Percentiles rank a stretch among this genome's conserved stretches.
These are phyloP conservation scores for Cirrhinus mrigala DNA, from an alignment of 2,797 vertebrate genomes.

Conservation along the genomic window DNA sequence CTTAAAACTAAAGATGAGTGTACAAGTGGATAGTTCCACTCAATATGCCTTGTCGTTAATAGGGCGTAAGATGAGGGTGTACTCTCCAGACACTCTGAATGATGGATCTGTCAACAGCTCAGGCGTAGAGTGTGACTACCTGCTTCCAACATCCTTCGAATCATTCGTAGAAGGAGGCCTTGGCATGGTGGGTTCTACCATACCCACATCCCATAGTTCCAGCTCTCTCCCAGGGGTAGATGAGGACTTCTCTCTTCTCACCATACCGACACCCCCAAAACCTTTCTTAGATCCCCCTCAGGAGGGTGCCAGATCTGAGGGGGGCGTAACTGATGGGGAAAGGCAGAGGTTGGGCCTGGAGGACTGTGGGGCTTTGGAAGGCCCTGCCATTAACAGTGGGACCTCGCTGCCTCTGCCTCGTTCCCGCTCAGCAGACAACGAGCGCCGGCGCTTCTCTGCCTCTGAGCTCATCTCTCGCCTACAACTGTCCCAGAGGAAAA, in stretches of 20 bases:
- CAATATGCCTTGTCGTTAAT: conserved; percentile 29
- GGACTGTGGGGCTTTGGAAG: conserved; percentile 59
- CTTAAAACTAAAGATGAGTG: conserved; percentile 30
- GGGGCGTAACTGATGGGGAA: background rate
- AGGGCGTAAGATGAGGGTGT: conserved; percentile 91
- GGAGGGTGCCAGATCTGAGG: conserved; percentile 66
- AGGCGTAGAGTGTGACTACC: conserved; percentile 76
- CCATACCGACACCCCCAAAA: conserved; percentile 9
- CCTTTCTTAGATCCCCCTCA: conserved; percentile 49
- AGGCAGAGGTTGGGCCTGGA: conserved; percentile 54
- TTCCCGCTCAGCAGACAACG: conserved; percentile 78
- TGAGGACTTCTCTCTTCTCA: conserved; percentile 50
- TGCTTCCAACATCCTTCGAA: conserved; percentile 79
- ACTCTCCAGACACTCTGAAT: conserved; percentile 80
- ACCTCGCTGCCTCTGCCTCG: conserved; percentile 61
- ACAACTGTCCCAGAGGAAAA: conserved; percentile 86
- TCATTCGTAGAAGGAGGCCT: conserved; percentile 81
- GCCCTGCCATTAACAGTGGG: conserved; percentile 42
- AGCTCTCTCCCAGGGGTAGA: conserved; percentile 68
- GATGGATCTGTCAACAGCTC: conserved; percentile 80
- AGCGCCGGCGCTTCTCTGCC: conserved; percentile 88
- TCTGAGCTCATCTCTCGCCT: conserved; percentile 90
- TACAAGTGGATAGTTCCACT: background rate
- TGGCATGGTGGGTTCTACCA: conserved; percentile 73
- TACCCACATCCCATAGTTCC: conserved; percentile 59